phyloP scores from a whole-genome alignment of 1,140 invertebrate species.

The Saxidomus purpurata region DNA sequence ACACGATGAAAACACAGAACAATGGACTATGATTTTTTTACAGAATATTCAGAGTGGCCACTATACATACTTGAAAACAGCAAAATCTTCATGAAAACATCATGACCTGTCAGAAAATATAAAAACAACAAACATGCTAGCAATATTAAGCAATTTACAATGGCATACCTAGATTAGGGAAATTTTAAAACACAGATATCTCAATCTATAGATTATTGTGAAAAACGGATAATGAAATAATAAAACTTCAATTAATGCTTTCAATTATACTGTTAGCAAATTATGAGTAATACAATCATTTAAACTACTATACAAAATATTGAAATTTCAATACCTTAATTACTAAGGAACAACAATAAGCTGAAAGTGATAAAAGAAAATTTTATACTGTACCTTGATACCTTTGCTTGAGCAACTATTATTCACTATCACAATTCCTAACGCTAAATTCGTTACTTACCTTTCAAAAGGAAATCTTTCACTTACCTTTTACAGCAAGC shows the following conservation, averaged over 20 bases:
- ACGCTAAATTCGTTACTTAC: not conserved
- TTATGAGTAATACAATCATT: not conserved
- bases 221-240: too few relatives aligned
- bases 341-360: not conserved
- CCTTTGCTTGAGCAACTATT: slow-evolving; percentile 26
- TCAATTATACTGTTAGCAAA: too few relatives aligned
- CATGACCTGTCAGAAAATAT: slow-evolving; percentile 57
- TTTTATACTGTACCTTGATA: not conserved
- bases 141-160: not conserved
- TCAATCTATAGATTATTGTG: too few relatives aligned
- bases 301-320: not conserved
- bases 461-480: not conserved
- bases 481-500: not conserved
- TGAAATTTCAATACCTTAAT: not conserved
- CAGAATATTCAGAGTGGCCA: too few relatives aligned
- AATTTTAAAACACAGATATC: not conserved
- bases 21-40: not conserved
- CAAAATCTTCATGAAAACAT: slow-evolving; percentile 45
- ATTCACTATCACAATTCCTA: not conserved
- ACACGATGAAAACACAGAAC: not conserved
- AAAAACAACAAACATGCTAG: slow-evolving; percentile 47
- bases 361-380: not conserved
- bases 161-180: not conserved
- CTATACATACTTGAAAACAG: slow-evolving; percentile 32
- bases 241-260: too few relatives aligned